phyloP scores from a whole-genome alignment of 2,797 vertebrate genomes.

The Cygnus olor region DNA sequence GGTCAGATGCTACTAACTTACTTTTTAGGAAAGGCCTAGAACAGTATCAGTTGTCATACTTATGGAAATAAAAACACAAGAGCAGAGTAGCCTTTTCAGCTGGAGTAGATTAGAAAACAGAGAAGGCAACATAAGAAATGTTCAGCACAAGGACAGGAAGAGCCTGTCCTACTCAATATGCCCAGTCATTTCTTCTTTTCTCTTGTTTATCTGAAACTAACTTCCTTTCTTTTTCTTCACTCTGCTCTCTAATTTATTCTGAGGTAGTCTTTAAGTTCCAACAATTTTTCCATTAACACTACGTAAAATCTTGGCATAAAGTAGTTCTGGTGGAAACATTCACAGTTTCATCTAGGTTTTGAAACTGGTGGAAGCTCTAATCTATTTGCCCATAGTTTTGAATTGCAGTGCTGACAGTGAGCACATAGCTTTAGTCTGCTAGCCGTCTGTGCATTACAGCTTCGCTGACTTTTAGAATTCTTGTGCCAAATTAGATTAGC shows the following conservation, averaged over 20 bases:
- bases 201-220: constrained; percentile 53
- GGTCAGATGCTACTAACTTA: not conserved
- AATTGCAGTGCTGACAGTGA: not conserved
- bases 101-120: constrained; percentile 14
- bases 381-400: constrained; percentile 12
- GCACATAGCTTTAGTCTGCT: not conserved
- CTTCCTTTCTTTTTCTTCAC: constrained; percentile 26
- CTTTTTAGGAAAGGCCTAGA: not conserved
- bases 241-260: not conserved
- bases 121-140: not conserved
- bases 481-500: constrained; percentile 20
- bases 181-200: not conserved
- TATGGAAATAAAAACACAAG: constrained; percentile 10
- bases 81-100: constrained; percentile 19
- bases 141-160: constrained; percentile 55
- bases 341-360: constrained; percentile 7
- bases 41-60: not conserved
- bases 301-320: not conserved
- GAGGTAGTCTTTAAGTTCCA: constrained; percentile 1
- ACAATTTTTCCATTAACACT: not conserved
- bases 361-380: not conserved
- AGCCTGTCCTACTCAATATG: not conserved
- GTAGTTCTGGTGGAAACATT: not conserved
- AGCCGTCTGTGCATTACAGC: not conserved
- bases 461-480: constrained; percentile 11